Evolutionary conservation across 1,140 invertebrate genomes (phyloP).

Genomic region (Panagrolaimus sp.): DNA sequence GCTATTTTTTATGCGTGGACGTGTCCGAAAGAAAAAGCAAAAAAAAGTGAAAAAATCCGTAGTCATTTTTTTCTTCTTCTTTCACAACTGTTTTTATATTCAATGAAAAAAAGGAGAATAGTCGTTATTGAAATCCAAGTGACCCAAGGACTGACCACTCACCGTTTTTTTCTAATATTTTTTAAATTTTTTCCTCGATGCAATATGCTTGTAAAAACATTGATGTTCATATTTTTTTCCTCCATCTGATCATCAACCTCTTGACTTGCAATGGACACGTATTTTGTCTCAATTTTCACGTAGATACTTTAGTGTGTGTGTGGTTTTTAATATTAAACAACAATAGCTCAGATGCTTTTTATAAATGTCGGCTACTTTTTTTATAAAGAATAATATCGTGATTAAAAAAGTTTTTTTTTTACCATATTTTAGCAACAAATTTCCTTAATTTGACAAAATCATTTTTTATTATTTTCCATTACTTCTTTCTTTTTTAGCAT

Average conservation of each 20-base stretch:
- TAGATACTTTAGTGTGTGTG: not conserved
- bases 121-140: no score
- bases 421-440: not conserved
- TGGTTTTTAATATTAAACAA: not conserved
- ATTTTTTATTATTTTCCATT: not conserved
- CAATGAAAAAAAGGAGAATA: no score
- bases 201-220: conserved; percentile 5
- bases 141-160: no score
- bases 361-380: not conserved
- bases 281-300: no score
- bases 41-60: no score
- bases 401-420: not conserved
- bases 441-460: not conserved
- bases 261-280: no score
- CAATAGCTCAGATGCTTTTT: not conserved
- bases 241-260: not conserved
- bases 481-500: conserved; percentile 11
- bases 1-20: no score
- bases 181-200: not conserved
- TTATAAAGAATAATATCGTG: not conserved
- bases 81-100: no score
- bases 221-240: not conserved
- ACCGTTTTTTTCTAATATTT: no score
- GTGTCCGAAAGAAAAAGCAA: no score
- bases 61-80: no score